Evolutionary conservation across 2,113 vertebrate species (phyloP).

Genomic region (Sander vitreus): DNA sequence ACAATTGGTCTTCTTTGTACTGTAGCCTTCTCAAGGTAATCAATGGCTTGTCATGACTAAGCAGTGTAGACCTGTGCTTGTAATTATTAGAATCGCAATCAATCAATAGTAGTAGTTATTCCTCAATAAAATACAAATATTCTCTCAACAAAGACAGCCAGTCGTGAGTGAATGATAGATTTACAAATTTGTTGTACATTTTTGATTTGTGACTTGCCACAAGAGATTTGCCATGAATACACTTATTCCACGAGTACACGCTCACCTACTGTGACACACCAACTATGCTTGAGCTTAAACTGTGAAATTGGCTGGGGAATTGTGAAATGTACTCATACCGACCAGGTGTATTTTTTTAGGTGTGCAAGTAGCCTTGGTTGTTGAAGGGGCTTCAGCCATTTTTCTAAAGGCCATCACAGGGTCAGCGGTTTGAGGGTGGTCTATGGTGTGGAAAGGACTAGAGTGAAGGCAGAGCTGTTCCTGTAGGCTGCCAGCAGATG

Average conservation of each 20-base stretch:
- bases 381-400: slow-evolving; percentile 42
- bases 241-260: not conserved
- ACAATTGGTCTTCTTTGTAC: slow-evolving; percentile 31
- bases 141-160: not conserved
- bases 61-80: not conserved
- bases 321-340: slow-evolving; percentile 9
- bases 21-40: slow-evolving; percentile 30
- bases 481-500: slow-evolving; percentile 39
- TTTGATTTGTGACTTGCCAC: not conserved
- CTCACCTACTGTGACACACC: slow-evolving; percentile 2
- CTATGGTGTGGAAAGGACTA: slow-evolving; percentile 29
- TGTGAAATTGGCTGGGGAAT: not conserved
- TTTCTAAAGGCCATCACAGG: slow-evolving; percentile 67
- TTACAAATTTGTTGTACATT: not conserved
- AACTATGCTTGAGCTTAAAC: slow-evolving; percentile 39
- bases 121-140: not conserved
- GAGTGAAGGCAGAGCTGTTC: slow-evolving; percentile 35
- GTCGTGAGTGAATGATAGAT: not conserved
- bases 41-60: slow-evolving; percentile 17
- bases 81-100: slow-evolving; percentile 19
- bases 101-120: slow-evolving; percentile 1
- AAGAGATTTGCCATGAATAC: slow-evolving; percentile 4
- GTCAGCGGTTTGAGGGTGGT: slow-evolving; percentile 77
- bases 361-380: slow-evolving; percentile 38
- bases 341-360: slow-evolving; percentile 70